Base-by-base conservation (phyloP, 2,113 vertebrate species). In the Kobus ellipsiprymnus region DNA sequence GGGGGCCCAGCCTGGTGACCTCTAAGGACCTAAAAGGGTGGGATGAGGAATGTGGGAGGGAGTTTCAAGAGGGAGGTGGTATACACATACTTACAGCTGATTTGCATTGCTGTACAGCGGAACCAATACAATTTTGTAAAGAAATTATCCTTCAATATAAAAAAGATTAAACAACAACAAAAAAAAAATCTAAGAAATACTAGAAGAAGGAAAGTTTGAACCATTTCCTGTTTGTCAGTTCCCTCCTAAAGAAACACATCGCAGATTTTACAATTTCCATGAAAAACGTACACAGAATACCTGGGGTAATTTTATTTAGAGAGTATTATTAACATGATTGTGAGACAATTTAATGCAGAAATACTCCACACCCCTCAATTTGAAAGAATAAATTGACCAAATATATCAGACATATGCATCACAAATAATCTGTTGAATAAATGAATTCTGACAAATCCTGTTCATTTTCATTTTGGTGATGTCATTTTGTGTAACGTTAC, bases 281-380 rank as follows among this genome's bases (percentile, higher is more conserved):
- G 64, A 95, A 50, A 36, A 97, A 36, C 19, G 3, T 25, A 81
- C 12, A 81, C 15, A 52, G 1, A 81, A 36, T 2, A 2, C 25
- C 9, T 33, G 10, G 8, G 15, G 15, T 1, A 64, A 21, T 59
- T 93, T 87, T 74, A 85, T 81, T 96, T 83, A 96, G 5, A 94
- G 6, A 80, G 33, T 52, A 91, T 95, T 97, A 94, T 97, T 88
- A 96, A 82, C 36, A 91, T 27, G 52, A 74, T 64, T 83, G 17
- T 91, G 55, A 71, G n/a, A 74, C 13, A 78, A 36, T 54, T 95
- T 92, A 25, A 50, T 16, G 87, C 21, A 84, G 52, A 82, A 94
- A 85, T 78, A 93, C 30, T n/a, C 7, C 4, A 36, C 93, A 19
- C 3, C 89, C 1, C n/a, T 88, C 19, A 83, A 50, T 36, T 33